These are phyloP conservation scores for Lepus europaeus DNA, from an alignment of 2,113 vertebrate species.

Conservation along the genomic window DNA sequence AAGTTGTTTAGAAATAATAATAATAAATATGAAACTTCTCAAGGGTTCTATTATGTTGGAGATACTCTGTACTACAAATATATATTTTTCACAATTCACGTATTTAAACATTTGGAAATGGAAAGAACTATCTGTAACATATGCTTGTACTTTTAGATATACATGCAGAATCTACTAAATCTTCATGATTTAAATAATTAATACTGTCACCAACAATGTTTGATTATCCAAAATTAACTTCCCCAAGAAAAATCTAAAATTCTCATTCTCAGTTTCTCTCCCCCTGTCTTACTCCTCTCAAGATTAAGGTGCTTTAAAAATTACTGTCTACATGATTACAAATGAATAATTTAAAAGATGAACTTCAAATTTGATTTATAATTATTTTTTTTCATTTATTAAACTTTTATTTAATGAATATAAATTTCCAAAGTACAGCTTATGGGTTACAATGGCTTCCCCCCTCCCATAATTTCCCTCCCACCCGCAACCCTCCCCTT, in stretches of 20 bases:
- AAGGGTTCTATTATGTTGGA: background rate
- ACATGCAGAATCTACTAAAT: background rate
- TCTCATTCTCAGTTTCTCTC: background rate
- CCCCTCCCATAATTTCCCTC: too few relatives aligned
- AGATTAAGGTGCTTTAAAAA: background rate
- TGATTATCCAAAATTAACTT: constrained; percentile 34
- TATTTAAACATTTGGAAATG: background rate
- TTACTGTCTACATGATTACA: background rate
- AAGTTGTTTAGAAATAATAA: background rate
- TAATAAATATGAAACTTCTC: background rate
- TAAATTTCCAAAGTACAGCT: too few relatives aligned
- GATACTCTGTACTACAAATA: background rate
- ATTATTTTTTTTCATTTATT: background rate
- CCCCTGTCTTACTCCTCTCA: background rate
- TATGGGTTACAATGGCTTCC: too few relatives aligned
- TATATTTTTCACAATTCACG: background rate
- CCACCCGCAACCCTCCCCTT: too few relatives aligned
- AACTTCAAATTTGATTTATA: constrained; percentile 10
- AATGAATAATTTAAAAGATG: constrained; percentile 48
- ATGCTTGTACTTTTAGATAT: background rate
- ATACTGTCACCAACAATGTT: background rate
- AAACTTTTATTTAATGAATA: too few relatives aligned
- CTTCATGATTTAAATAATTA: constrained; percentile 32
- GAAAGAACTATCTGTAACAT: background rate
- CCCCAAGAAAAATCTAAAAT: background rate